Evolutionary conservation across 2,113 vertebrate species (phyloP).

Genomic region (Muntiacus muntjak): DNA sequence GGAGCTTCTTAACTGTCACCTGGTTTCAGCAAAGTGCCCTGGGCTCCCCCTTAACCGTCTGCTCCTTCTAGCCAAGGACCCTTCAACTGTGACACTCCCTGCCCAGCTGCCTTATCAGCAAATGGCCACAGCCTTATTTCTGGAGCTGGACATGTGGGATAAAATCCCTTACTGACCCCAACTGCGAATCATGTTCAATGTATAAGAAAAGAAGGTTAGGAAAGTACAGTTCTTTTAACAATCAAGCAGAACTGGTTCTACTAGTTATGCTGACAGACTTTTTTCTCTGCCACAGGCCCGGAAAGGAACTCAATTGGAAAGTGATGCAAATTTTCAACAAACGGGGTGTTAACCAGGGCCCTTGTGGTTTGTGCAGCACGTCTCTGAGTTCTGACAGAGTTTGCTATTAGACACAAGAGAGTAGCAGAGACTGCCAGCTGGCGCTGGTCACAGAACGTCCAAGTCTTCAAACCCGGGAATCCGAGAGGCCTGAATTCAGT

Average conservation of each 20-base stretch:
- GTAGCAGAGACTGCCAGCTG: neutral
- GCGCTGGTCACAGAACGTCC: neutral
- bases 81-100: neutral
- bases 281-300: neutral
- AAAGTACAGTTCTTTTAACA: neutral
- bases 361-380: neutral
- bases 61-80: neutral
- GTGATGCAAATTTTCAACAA: neutral
- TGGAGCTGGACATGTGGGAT: neutral
- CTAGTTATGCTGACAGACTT: neutral
- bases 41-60: neutral
- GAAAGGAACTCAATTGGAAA: slow-evolving; percentile 31
- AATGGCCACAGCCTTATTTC: neutral
- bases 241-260: neutral
- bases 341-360: neutral
- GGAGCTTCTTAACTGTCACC: neutral
- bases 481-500: neutral
- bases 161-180: neutral
- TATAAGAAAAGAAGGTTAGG: neutral
- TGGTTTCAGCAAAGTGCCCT: neutral
- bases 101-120: neutral
- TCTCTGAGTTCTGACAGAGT: neutral
- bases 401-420: neutral
- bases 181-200: neutral
- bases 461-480: neutral